A percentile compares a stretch with the other conserved stretches of the same genome.
phyloP scores from a whole-genome alignment of 1,140 invertebrate species.

The Drosophila nigromelanica region DNA sequence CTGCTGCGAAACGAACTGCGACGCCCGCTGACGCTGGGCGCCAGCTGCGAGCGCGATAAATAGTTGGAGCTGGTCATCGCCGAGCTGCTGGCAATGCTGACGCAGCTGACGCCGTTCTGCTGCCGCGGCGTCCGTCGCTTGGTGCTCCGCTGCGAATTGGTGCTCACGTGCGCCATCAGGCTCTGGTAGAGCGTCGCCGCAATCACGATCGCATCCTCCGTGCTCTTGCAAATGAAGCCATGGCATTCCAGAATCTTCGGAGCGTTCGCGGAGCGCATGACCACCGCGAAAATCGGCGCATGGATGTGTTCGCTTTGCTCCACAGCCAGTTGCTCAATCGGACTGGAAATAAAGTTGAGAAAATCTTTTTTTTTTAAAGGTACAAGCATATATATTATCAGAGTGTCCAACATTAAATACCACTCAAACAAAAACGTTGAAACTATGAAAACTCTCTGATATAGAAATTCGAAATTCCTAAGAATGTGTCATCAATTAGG shows the following conservation, averaged over 20 bases:
- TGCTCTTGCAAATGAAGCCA: conserved; percentile 93
- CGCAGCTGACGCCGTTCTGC: conserved; percentile 89
- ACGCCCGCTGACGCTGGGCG: conserved; percentile 50
- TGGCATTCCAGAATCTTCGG: conserved; percentile 94
- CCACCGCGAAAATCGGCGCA: conserved; percentile 94
- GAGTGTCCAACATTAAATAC: too few species aligned
- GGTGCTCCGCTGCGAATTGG: conserved; percentile 73
- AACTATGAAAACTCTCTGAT: too few species aligned
- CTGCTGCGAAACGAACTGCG: conserved; percentile 78
- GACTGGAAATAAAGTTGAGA: conserved; percentile 34
- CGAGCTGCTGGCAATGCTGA: conserved; percentile 87
- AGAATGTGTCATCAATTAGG: too few species aligned
- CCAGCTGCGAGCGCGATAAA: conserved; percentile 66
- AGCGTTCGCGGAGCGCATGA: conserved; percentile 92
- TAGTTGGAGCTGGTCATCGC: conserved; percentile 83
- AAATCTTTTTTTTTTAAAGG: not conserved
- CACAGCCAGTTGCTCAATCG: conserved; percentile 77
- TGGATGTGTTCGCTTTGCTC: conserved; percentile 85
- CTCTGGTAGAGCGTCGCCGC: conserved; percentile 95
- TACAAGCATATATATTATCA: too few species aligned
- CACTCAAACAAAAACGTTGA: too few species aligned
- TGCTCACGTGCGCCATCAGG: conserved; percentile 90
- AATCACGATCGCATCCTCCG: conserved; percentile 95
- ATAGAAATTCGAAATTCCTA: too few species aligned
- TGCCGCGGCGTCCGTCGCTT: conserved; percentile 86